Conservation (phyloP, 2,113 vertebrate species). For the Rhipidura dahli region DNA sequence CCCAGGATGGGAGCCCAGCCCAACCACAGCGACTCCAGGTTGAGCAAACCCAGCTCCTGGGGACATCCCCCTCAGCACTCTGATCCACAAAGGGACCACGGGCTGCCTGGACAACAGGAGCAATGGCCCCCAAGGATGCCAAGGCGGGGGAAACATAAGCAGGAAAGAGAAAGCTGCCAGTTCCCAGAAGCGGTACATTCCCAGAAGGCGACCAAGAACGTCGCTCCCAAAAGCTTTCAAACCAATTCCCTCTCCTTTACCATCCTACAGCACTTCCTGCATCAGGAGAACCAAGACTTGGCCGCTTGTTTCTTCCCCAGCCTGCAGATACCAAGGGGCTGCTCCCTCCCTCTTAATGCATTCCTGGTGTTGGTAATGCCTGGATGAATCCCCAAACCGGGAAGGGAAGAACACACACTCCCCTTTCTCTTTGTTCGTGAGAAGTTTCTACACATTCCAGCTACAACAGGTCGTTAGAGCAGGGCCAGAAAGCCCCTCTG, state of each 20-base stretch:
- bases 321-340: background rate
- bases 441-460: background rate
- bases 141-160: background rate
- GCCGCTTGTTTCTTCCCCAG: background rate
- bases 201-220: background rate
- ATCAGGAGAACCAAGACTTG: accelerated
- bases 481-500: background rate
- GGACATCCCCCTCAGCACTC: accelerated
- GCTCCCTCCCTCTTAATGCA: accelerated
- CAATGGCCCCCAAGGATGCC: background rate
- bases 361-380: background rate
- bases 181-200: background rate
- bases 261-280: background rate
- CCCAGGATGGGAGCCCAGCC: background rate
- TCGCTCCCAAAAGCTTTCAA: background rate
- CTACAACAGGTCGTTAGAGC: background rate
- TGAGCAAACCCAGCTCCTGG: background rate
- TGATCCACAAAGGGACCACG: background rate
- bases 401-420: accelerated
- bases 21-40: accelerated
- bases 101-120: background rate
- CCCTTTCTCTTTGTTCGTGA: background rate
- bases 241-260: background rate
- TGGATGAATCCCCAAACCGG: accelerated
- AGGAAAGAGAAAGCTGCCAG: background rate